Conservation (phyloP, 1,140 invertebrate genomes). For the Drosophila parabipectinata region DNA sequence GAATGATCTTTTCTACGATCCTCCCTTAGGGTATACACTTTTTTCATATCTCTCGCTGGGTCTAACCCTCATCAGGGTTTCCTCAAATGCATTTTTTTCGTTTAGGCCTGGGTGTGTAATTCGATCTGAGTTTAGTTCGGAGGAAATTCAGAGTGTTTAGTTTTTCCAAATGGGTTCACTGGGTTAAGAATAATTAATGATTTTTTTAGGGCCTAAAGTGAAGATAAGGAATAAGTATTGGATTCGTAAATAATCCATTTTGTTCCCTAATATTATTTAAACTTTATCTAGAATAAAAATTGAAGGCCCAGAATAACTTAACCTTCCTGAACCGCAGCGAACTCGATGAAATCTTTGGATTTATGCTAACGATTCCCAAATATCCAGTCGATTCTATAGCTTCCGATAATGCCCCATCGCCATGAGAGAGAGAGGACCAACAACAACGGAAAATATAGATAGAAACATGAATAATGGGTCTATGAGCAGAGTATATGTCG, state of each 20-base stretch:
- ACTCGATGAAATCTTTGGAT: not conserved
- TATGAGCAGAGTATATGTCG: slow-evolving; percentile 51
- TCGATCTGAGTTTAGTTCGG: slow-evolving; percentile 27
- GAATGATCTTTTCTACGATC: slow-evolving; percentile 39
- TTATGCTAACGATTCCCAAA: slow-evolving; percentile 14
- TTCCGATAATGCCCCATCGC: slow-evolving; percentile 18
- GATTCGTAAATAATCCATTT: not conserved
- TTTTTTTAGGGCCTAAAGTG: not conserved
- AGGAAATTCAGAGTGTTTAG: slow-evolving; percentile 33
- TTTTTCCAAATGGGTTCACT: slow-evolving; percentile 28
- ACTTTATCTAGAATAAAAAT: not conserved
- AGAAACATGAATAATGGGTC: slow-evolving; percentile 62
- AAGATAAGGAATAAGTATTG: not conserved
- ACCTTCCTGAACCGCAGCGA: slow-evolving; percentile 8
- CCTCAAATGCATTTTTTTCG: slow-evolving; percentile 22
- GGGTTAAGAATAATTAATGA: slow-evolving; percentile 12
- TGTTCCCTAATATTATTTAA: not conserved
- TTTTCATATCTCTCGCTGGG: not conserved
- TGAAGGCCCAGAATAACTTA: not conserved
- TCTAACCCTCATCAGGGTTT: slow-evolving; percentile 30
- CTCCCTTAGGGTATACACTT: slow-evolving; percentile 26
- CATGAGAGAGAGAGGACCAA: slow-evolving; percentile 15
- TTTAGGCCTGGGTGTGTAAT: slow-evolving; percentile 23
- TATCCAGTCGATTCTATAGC: not conserved
- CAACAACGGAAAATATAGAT: slow-evolving; percentile 11